Conservation (phyloP, 1,140 invertebrate genomes). For the Dinothrombium tinctorium region DNA sequence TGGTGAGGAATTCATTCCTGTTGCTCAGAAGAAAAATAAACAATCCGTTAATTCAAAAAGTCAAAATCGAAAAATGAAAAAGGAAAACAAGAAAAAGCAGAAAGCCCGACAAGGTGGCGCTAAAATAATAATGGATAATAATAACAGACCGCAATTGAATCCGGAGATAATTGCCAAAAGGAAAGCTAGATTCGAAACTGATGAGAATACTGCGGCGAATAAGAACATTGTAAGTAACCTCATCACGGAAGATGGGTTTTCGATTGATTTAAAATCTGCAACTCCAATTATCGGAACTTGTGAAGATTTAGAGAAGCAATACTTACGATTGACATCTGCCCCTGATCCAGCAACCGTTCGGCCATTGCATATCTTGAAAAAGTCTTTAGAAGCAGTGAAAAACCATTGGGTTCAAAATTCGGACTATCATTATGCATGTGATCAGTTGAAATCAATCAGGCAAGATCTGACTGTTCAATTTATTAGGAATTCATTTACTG, state of each 20-base stretch:
- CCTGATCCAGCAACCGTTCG: slow-evolving; percentile 72
- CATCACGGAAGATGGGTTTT: not conserved
- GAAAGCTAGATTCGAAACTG: slow-evolving; percentile 13
- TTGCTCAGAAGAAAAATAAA: not conserved
- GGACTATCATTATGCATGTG: slow-evolving; percentile 88
- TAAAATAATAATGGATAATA: not conserved
- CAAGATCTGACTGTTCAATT: slow-evolving; percentile 97
- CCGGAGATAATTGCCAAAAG: slow-evolving; percentile 6
- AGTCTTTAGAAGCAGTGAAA: slow-evolving; percentile 69
- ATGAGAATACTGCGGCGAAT: not conserved
- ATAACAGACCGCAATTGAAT: not conserved
- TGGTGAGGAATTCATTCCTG: not conserved
- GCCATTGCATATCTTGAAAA: slow-evolving; percentile 55
- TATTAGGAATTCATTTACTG: slow-evolving; percentile 72
- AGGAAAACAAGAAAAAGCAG: not conserved
- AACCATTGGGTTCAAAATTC: slow-evolving; percentile 59
- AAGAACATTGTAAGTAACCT: not conserved
- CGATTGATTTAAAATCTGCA: slow-evolving; percentile 23
- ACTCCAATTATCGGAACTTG: slow-evolving; percentile 80
- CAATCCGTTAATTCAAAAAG: not conserved
- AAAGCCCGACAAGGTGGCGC: not conserved
- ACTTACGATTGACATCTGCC: slow-evolving; percentile 72
- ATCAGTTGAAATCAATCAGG: slow-evolving; percentile 92
- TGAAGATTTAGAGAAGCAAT: slow-evolving; percentile 75
- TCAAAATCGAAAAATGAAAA: not conserved